Base-by-base conservation (phyloP, 2,888 invertebrate species). In the Drymonia ruficornis region DNA sequence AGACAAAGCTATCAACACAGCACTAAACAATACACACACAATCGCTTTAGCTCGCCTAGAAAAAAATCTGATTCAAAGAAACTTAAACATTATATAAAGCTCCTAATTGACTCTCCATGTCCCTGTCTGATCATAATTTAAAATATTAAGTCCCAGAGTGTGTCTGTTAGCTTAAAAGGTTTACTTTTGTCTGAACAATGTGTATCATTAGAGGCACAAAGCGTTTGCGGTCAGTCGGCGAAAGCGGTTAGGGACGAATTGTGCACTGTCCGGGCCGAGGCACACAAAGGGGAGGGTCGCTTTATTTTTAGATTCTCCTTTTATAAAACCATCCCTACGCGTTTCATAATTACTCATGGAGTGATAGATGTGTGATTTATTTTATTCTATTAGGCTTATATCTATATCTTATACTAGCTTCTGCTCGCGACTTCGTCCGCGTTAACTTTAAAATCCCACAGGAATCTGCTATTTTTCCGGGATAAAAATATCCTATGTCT, bases 131-230 rank as follows among this genome's bases (percentile, higher is more conserved):
- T 36, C 2, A 36, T 36, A 36, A 36, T 36, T 36, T 7, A 3
- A 36, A 36, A 36, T 13, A n/a, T 36, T 11, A 36, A 36, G 36
- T 5, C 13, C 36, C 36, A 13, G 31, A 12, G 13, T 36, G n/a
- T n/a, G 36, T 36, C 36, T 13, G 36, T 36, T 36, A 36, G n/a
- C 36, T 36, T 36, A 45, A 45, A 45, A 45, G 45, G 45, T 28
- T 45, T 45, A 43, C 52, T 52, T 52, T 51, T 52, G 28, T 52
- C 52, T 52, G 36, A 40, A 45, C 52, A 47, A 46, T 40, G 31
- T 50, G 40, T 47, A 42, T 52, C 52, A 52, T 52, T 52, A 52
- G 46, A 36, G 52, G 15, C 40, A 52, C 47, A 52, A 46, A 52
- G 47, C 38, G 40, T 45, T 47, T 9, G 52, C 38, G 46, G 52